These are phyloP conservation scores for Venusia cambrica DNA, from an alignment of 2,888 invertebrate species.

Conservation along the genomic window DNA sequence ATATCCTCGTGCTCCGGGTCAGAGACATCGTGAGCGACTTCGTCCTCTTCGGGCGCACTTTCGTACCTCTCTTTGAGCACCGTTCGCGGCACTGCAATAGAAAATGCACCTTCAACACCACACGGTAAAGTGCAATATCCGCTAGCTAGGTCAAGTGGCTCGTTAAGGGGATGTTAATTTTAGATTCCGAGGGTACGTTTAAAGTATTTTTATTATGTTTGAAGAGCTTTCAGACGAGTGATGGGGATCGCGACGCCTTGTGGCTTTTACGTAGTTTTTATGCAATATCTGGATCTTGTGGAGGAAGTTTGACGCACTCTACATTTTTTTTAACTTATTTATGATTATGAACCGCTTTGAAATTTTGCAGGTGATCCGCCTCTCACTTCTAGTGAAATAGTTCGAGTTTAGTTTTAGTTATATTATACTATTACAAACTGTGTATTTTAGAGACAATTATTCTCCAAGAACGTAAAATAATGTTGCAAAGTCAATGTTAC, in stretches of 20 bases:
- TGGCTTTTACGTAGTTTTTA: conserved; percentile 35
- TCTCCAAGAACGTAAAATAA: too few species aligned
- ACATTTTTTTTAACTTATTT: too few species aligned
- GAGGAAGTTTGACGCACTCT: too few species aligned
- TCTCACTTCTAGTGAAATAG: too few species aligned
- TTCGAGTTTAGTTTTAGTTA: too few species aligned
- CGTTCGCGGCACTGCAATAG: conserved; percentile 87
- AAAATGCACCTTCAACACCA: conserved; percentile 46
- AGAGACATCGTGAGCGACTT: conserved; percentile 80
- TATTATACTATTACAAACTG: too few species aligned
- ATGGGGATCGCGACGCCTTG: conserved; percentile 44
- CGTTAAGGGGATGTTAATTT: conserved; percentile 62
- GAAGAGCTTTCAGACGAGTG: conserved; percentile 39
- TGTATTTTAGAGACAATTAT: too few species aligned
- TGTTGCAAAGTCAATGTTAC: too few species aligned
- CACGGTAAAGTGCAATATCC: conserved; percentile 34
- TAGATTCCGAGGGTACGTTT: conserved; percentile 61
- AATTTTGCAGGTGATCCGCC: too few species aligned
- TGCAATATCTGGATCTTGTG: conserved; percentile 34
- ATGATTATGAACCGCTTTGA: too few species aligned
- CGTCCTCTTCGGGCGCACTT: conserved; percentile 89
- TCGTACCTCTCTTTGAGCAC: conserved; percentile 92
- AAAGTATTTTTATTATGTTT: conserved; percentile 53
- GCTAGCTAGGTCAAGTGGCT: conserved; percentile 34
- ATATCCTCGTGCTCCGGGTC: conserved; percentile 76